Evolutionary conservation across 2,113 vertebrate genomes (phyloP).

Genomic region (Irena cyanogastra): DNA sequence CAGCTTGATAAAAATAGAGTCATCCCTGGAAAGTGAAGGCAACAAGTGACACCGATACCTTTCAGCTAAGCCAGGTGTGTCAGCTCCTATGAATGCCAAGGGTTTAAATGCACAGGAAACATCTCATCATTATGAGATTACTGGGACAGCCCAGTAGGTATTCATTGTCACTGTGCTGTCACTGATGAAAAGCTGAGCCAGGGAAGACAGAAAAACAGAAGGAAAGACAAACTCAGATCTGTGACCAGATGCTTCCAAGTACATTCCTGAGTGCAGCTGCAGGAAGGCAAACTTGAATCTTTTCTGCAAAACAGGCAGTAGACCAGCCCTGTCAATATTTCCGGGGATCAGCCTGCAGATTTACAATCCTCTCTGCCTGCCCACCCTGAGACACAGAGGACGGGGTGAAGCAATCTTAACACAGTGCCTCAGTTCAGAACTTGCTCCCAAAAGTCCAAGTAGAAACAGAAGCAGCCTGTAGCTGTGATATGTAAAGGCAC

Average conservation of each 20-base stretch:
- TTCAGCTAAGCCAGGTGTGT: conserved; percentile 58
- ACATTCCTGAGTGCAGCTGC: conserved; percentile 62
- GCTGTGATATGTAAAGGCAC: conserved; percentile 33
- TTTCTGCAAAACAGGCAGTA: not conserved
- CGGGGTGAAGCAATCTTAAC: not conserved
- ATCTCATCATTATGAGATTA: conserved; percentile 62
- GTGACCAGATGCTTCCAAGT: conserved; percentile 55
- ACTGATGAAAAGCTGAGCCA: conserved; percentile 44
- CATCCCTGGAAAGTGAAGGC: conserved; percentile 56
- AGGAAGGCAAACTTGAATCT: conserved; percentile 11
- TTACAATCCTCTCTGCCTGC: not conserved
- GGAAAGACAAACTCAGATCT: conserved; percentile 14
- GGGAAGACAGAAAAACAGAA: conserved; percentile 25
- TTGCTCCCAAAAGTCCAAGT: not conserved
- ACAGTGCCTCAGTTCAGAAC: not conserved
- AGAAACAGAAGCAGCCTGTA: conserved; percentile 15
- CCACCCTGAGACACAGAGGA: not conserved
- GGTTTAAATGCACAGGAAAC: conserved; percentile 64
- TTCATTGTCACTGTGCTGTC: conserved; percentile 77
- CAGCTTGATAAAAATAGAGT: conserved; percentile 19
- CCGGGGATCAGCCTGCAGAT: not conserved
- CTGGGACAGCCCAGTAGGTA: conserved; percentile 37
- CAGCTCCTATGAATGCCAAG: conserved; percentile 34
- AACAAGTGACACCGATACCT: not conserved
- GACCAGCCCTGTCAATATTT: not conserved